These are phyloP conservation scores for Drosophila elegans DNA, from an alignment of 1,140 invertebrate genomes.

Conservation along the genomic window DNA sequence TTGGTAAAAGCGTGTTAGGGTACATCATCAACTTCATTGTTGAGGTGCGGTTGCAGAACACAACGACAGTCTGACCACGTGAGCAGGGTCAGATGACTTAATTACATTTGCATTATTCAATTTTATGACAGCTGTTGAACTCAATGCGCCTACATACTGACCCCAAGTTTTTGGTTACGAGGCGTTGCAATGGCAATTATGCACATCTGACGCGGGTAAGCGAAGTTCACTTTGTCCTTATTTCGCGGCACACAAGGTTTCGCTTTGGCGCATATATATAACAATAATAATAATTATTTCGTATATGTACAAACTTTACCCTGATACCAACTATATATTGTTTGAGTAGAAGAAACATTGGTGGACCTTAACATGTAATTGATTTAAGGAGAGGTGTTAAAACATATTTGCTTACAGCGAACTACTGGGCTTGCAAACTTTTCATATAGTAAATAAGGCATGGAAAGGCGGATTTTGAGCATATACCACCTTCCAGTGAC, in stretches of 20 bases:
- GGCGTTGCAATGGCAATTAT: slow-evolving; percentile 33
- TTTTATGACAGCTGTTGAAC: slow-evolving; percentile 74
- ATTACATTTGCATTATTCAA: slow-evolving; percentile 83
- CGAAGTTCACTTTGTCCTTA: too few relatives aligned
- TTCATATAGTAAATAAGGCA: neutral
- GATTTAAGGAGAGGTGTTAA: neutral
- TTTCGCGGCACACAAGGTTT: neutral
- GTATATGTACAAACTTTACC: too few relatives aligned
- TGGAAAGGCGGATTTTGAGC: neutral
- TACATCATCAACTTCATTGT: slow-evolving; percentile 25
- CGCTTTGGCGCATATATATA: too few relatives aligned
- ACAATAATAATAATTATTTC: too few relatives aligned
- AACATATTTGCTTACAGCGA: neutral
- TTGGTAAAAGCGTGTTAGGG: neutral
- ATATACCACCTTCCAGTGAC: neutral
- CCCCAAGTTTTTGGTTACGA: slow-evolving; percentile 20
- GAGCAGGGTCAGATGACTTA: slow-evolving; percentile 58
- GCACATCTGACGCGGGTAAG: neutral
- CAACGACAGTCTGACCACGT: slow-evolving; percentile 5
- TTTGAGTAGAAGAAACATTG: too few relatives aligned
- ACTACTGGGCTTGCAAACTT: neutral
- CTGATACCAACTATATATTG: too few relatives aligned
- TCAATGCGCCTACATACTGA: slow-evolving; percentile 51
- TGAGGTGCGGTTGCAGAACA: slow-evolving; percentile 26
- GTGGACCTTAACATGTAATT: too few relatives aligned